Base-by-base conservation (phyloP, 2,888 invertebrate genomes). In the Latheticus oryzae region DNA sequence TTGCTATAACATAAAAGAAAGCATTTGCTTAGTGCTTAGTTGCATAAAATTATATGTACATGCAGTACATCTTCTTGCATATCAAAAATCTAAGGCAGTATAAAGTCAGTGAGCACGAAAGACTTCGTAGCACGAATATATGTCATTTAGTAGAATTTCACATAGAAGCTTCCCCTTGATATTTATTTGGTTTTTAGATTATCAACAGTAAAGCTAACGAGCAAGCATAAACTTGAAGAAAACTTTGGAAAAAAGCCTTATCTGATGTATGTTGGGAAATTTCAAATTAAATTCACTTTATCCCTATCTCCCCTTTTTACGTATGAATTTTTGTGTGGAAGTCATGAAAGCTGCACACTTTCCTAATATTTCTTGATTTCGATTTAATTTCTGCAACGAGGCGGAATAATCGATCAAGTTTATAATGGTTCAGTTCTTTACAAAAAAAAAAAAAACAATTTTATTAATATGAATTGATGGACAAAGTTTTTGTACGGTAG, bases 61-160 rank as follows among this genome's bases (percentile, higher is more conserved):
- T 43, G 43, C 42, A 42, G 43, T 17, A 28, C 43, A 43, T 43
- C 43, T 43, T 43, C 30, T 11, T 30, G 26, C 43, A 17, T 43
- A 43, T 43, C 30, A 30, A 43, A 43, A 43, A 26, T 43, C 43
- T 8, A 26, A 24, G 24, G 3, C 16, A 15, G 13, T 16, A 9
- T 42, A 17, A 43, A 23, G 11, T 30, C 43, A 43, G 15, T 43
- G 30, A n/a, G 16, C 43, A 43, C 43, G 43, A 43, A 42, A 43
- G 15, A 30, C 30, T 43, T 38, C 8, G 11, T 9, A 28, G 16
- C 43, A 43, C 43, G 43, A 43, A 43, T 15, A n/a, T n/a, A 43
- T 43, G 43, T 30, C 43, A 43, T 43, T 43, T 33, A 9, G 16
- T n/a, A 16, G 17, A 7, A 16, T 35, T 35, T 35, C 17, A 17